Conservation (phyloP, 2,888 invertebrate species). For the Ennomos fuscantarius region DNA sequence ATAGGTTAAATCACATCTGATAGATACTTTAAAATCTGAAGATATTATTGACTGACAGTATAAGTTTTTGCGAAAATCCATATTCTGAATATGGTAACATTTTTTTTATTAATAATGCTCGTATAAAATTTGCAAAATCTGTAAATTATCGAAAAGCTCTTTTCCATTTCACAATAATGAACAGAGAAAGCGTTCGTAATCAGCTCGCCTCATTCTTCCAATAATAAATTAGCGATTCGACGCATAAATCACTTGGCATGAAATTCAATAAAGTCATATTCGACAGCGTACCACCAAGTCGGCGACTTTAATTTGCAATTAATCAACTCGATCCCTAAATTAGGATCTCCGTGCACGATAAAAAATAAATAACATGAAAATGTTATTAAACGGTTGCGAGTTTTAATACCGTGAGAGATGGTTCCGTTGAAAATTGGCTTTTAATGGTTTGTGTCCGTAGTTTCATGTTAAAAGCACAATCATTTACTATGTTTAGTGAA, state of each 20-base stretch:
- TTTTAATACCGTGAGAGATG: conserved; percentile 12
- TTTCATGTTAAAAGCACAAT: no score
- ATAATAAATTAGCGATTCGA: conserved; percentile 76
- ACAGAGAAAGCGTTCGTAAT: conserved; percentile 52
- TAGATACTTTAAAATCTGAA: no score
- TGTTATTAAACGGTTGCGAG: conserved; percentile 40
- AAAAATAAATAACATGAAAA: conserved; percentile 21
- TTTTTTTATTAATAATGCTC: background rate
- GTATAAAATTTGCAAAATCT: conserved; percentile 1
- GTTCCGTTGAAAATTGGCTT: conserved; percentile 9
- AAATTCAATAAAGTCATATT: conserved; percentile 84
- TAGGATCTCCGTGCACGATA: conserved; percentile 70
- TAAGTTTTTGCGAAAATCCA: no score
- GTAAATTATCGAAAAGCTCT: background rate
- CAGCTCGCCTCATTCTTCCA: conserved; percentile 43
- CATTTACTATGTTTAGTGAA: no score
- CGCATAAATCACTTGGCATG: conserved; percentile 76
- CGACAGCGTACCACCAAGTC: conserved; percentile 70
- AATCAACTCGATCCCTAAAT: conserved; percentile 76
- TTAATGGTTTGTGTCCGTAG: no score
- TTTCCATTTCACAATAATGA: conserved; percentile 19
- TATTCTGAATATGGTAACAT: no score
- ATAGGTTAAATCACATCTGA: no score
- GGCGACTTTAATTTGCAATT: conserved; percentile 83
- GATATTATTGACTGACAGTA: no score